A percentile compares a stretch with the other conserved stretches of the same genome.
phyloP scores from a whole-genome alignment of 2,113 vertebrate species.

The Rhabdomys dilectus region DNA sequence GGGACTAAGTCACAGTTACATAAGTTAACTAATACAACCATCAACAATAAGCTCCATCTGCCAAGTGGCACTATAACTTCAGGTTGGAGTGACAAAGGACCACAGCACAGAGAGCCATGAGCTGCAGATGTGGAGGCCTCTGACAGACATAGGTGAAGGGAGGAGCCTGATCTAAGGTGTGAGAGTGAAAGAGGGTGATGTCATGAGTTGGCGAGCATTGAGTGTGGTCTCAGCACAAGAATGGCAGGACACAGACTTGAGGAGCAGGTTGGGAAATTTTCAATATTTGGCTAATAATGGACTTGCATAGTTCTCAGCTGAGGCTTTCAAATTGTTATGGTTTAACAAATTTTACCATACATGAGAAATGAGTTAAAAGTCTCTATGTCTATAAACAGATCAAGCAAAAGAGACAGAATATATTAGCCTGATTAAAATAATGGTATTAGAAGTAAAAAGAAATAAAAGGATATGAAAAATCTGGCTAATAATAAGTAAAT shows the following conservation, averaged over 20 bases:
- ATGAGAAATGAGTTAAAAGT: not conserved
- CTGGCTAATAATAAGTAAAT: not conserved
- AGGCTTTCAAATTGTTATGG: not conserved
- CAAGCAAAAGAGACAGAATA: not conserved
- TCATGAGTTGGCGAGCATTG: not conserved
- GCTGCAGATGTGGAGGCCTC: not conserved
- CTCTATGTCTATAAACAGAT: not conserved
- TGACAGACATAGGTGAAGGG: not conserved
- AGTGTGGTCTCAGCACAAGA: not conserved
- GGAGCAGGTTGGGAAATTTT: not conserved
- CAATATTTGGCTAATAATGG: not conserved
- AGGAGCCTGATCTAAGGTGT: not conserved
- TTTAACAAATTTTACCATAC: slow-evolving; percentile 6
- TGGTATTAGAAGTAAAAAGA: not conserved
- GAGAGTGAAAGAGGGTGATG: not conserved
- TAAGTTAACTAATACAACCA: not conserved
- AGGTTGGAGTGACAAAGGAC: not conserved
- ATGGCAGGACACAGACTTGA: not conserved
- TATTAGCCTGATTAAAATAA: not conserved
- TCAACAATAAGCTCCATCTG: not conserved
- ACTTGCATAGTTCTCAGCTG: not conserved
- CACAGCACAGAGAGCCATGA: not conserved
- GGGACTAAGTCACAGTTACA: not conserved
- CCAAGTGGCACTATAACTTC: not conserved
- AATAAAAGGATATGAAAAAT: not conserved